Percentiles rank a stretch among this genome's conserved stretches.
Conservation (phyloP, 2,113 vertebrate genomes). For the Melierax canorus region DNA sequence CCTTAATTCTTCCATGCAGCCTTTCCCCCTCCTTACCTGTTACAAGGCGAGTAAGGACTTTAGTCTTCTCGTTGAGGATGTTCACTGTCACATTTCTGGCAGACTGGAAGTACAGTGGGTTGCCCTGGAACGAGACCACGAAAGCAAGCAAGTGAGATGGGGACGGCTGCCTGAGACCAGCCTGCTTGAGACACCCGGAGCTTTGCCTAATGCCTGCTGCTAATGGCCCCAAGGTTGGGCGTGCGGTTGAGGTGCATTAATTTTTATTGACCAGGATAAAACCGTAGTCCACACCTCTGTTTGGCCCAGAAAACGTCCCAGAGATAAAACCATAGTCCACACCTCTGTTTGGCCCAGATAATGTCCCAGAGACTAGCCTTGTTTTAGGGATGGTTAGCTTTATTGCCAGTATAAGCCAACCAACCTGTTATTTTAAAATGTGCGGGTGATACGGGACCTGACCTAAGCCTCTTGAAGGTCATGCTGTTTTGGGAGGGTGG, state of each 20-base stretch:
- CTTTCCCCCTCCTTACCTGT: slow-evolving; percentile 82
- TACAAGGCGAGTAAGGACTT: slow-evolving; percentile 90
- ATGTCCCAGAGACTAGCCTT: background rate
- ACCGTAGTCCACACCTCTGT: background rate
- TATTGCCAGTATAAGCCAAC: background rate
- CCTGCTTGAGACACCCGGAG: background rate
- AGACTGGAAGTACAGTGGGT: slow-evolving; percentile 94
- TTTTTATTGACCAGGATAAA: background rate
- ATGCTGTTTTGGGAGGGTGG: background rate
- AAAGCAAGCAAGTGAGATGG: slow-evolving; percentile 35
- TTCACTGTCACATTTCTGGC: slow-evolving; percentile 96
- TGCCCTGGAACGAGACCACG: slow-evolving; percentile 80
- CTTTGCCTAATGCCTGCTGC: background rate
- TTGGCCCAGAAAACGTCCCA: background rate
- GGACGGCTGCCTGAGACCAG: background rate
- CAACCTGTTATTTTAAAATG: background rate
- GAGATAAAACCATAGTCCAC: background rate
- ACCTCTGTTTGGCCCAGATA: background rate
- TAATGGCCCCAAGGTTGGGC: background rate
- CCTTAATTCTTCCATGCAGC: background rate
- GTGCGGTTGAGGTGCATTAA: background rate
- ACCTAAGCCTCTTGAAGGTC: background rate
- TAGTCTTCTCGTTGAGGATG: slow-evolving; percentile 89
- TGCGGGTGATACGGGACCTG: background rate
- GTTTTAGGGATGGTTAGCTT: background rate